A percentile compares a stretch with the other conserved stretches of the same genome.
Evolutionary conservation across 2,888 invertebrate species (phyloP).

Genomic region (Blastobasis lacticolella): DNA sequence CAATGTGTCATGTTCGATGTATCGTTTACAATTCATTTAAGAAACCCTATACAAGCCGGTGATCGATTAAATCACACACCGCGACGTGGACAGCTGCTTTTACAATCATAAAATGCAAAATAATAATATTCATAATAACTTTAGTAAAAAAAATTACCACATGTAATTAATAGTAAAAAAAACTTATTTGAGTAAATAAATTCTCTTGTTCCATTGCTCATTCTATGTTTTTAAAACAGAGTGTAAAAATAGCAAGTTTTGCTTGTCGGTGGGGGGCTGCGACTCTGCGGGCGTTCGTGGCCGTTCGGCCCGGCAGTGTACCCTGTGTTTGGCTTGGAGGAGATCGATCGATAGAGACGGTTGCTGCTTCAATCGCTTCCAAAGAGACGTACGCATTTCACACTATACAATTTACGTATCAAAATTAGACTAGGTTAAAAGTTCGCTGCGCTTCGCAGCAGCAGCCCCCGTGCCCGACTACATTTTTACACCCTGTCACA

Average conservation of each 20-base stretch:
- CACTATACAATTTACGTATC: conserved; percentile 19
- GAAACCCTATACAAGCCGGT: conserved; percentile 56
- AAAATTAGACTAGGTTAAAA: conserved; percentile 32
- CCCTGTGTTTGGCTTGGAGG: conserved; percentile 18
- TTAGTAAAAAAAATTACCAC: conserved; percentile 61
- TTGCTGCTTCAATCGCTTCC: no score
- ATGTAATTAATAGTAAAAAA: conserved; percentile 53
- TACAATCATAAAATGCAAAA: conserved; percentile 70
- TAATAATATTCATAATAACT: conserved; percentile 52
- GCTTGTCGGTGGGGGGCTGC: no score
- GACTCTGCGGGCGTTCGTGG: no score
- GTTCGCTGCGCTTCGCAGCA: not conserved
- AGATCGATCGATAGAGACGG: no score
- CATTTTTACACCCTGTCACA: conserved; percentile 64
- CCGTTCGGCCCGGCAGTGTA: no score
- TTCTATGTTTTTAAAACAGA: conserved; percentile 63
- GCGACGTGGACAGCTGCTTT: conserved; percentile 68
- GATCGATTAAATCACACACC: conserved; percentile 53
- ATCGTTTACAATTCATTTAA: conserved; percentile 60
- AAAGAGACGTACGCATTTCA: conserved; percentile 1
- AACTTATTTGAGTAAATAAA: conserved; percentile 73
- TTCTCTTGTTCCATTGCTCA: conserved; percentile 73
- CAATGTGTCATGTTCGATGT: conserved; percentile 74
- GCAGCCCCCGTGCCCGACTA: conserved; percentile 15
- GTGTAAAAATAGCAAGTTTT: conserved; percentile 52